Conservation (phyloP, 2,797 vertebrate species). For the Huso huso region DNA sequence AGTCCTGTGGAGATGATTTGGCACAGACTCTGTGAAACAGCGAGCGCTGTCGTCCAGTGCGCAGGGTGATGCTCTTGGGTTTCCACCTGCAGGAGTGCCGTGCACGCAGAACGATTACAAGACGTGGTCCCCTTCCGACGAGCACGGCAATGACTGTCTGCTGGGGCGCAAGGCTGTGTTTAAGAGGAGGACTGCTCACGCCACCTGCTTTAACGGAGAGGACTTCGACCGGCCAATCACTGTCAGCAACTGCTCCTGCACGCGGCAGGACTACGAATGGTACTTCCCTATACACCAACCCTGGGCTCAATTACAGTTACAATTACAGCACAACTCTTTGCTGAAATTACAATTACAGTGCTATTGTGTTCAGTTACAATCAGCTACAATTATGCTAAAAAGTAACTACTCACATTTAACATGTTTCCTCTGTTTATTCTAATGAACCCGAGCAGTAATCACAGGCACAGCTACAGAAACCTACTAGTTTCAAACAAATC, state of each 20-base stretch:
- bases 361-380: no score
- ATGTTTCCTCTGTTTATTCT: no score
- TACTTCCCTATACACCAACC: slow-evolving; percentile 26
- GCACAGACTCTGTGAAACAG: no score
- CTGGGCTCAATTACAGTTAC: background rate
- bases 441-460: no score
- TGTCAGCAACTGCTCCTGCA: slow-evolving; percentile 91
- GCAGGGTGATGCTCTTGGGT: background rate
- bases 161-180: slow-evolving; percentile 84
- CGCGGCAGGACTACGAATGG: slow-evolving; percentile 94
- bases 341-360: no score
- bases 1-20: no score
- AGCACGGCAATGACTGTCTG: slow-evolving; percentile 85
- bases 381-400: background rate
- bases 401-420: background rate
- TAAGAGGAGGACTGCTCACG: slow-evolving; percentile 85
- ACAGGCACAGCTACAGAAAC: background rate
- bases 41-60: no score
- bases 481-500: background rate
- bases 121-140: slow-evolving; percentile 90
- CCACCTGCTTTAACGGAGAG: slow-evolving; percentile 91
- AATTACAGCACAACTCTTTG: background rate
- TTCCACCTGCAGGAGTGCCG: slow-evolving; percentile 69
- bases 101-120: slow-evolving; percentile 94
- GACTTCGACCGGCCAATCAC: slow-evolving; percentile 88